Conservation (phyloP, 2,113 vertebrate genomes). For the Melierax canorus region DNA sequence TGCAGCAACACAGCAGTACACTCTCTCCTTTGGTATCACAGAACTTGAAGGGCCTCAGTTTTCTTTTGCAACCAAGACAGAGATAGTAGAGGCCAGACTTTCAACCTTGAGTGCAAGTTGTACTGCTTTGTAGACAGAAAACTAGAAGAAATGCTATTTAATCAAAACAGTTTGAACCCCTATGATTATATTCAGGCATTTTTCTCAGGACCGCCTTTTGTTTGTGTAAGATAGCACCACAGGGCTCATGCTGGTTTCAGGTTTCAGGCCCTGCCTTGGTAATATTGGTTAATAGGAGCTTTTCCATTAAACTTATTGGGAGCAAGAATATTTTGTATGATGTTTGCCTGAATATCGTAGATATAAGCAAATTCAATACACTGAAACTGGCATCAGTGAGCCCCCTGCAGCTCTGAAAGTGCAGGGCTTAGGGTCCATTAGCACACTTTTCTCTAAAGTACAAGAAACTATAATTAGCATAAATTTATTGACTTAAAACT, state of each 20-base stretch:
- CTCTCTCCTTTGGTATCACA: not conserved
- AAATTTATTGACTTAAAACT: not conserved
- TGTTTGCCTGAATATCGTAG: not conserved
- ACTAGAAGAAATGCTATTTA: not conserved
- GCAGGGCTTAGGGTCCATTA: conserved; percentile 11
- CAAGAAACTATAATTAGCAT: not conserved
- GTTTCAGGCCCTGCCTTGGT: not conserved
- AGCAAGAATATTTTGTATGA: not conserved
- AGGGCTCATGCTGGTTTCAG: not conserved
- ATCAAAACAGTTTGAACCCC: not conserved
- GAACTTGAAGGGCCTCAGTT: not conserved
- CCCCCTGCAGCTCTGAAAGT: conserved; percentile 8
- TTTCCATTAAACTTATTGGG: not conserved
- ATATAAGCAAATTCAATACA: not conserved
- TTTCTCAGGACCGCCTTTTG: not conserved
- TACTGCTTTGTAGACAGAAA: not conserved
- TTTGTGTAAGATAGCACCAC: not conserved
- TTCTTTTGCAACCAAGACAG: not conserved
- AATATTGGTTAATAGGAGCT: not conserved
- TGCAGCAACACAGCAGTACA: not conserved
- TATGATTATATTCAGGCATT: not conserved
- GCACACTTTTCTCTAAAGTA: not conserved
- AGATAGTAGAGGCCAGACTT: not conserved
- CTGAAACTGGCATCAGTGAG: not conserved
- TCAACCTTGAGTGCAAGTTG: not conserved